These are phyloP conservation scores for Centropristis striata DNA, from an alignment of 2,113 vertebrate genomes.

Conservation along the genomic window DNA sequence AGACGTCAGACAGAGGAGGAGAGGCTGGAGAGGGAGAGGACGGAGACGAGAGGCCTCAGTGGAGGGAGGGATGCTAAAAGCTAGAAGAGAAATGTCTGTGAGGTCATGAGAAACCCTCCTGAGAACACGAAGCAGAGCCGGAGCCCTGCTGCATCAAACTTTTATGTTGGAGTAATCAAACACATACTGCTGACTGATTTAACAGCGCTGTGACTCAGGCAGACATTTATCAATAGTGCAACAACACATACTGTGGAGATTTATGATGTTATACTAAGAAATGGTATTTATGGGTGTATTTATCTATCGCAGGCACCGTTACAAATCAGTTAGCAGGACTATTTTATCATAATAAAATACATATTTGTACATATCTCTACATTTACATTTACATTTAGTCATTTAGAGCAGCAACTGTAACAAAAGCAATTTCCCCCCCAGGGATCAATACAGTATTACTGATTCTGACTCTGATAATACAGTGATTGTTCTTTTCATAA, in stretches of 20 bases:
- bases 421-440: no score
- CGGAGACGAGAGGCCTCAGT: background rate
- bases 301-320: background rate
- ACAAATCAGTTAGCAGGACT: background rate
- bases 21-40: conserved; percentile 37
- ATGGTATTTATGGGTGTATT: background rate
- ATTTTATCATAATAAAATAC: background rate
- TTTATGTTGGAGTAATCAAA: conserved; percentile 7
- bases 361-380: no score
- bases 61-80: conserved; percentile 1
- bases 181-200: background rate
- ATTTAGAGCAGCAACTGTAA: no score
- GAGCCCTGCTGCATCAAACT: background rate
- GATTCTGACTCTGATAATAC: no score
- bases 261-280: no score
- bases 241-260: no score
- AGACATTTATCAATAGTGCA: background rate
- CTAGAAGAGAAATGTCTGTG: background rate
- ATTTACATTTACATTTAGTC: no score
- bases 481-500: no score
- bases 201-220: background rate
- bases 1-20: background rate
- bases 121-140: conserved; percentile 13
- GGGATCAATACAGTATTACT: no score
- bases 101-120: conserved; percentile 17